A percentile compares a stretch with the other conserved stretches of the same genome.
phyloP scores from a whole-genome alignment of 2,797 vertebrate species.

The Steatocranus sp. region DNA sequence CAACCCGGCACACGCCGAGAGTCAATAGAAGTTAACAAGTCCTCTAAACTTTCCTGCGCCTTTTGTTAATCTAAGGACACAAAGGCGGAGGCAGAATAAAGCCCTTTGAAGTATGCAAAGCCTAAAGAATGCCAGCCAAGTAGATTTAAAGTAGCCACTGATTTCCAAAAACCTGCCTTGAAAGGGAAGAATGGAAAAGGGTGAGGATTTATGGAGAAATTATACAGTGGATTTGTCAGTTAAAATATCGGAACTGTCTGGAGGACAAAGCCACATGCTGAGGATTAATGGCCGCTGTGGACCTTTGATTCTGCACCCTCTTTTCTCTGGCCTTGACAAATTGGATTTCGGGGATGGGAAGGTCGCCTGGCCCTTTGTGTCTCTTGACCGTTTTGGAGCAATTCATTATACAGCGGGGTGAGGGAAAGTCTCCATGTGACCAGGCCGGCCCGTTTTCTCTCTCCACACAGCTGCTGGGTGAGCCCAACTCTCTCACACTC shows the following conservation, averaged over 20 bases:
- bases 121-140: conserved; percentile 93
- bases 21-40: conserved; percentile 99
- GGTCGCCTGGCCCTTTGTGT: conserved; percentile 98
- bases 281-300: conserved; percentile 99
- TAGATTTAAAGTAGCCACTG: conserved; percentile 98
- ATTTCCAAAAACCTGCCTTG: conserved; percentile 93
- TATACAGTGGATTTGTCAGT: conserved; percentile 99
- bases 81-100: conserved; percentile 85
- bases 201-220: conserved; percentile 99
- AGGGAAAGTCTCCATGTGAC: conserved; percentile 99
- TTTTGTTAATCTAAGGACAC: conserved; percentile 88
- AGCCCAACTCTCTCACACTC: conserved; percentile 93
- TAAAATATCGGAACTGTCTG: conserved; percentile 99
- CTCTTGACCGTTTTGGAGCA: conserved; percentile 90
- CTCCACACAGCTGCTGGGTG: conserved; percentile 87
- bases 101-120: conserved; percentile 94
- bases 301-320: conserved; percentile 95
- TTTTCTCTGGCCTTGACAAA: conserved; percentile 99
- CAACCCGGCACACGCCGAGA: conserved; percentile 99
- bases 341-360: conserved; percentile 99
- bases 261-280: conserved; percentile 98
- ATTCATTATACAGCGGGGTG: conserved; percentile 92
- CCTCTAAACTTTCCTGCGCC: conserved; percentile 93
- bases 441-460: conserved; percentile 82
- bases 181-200: conserved; percentile 90